Evolutionary conservation across 2,113 vertebrate species (phyloP).

Genomic region (Notarius quadriscutis): DNA sequence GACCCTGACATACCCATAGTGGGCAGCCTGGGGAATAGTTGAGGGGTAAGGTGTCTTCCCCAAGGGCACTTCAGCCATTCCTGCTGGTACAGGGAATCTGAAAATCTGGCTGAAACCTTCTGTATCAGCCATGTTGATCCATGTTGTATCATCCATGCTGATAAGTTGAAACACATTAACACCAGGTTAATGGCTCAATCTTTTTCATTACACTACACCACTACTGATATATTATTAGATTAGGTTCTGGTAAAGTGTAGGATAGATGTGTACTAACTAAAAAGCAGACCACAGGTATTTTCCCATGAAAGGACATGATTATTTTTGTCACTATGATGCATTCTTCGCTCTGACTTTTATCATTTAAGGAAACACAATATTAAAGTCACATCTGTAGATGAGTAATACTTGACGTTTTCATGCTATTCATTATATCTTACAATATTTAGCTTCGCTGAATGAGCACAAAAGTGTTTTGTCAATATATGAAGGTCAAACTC

Average conservation of each 20-base stretch:
- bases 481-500: not conserved
- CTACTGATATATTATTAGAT: not conserved
- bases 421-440: not conserved
- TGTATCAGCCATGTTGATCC: not conserved
- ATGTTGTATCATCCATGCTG: not conserved
- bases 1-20: no score
- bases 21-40: no score
- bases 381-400: not conserved
- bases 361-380: not conserved
- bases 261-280: not conserved
- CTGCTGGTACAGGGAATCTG: no score
- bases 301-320: not conserved
- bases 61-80: no score
- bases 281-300: not conserved
- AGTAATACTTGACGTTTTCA: not conserved
- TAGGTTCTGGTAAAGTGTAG: not conserved
- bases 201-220: not conserved
- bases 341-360: not conserved
- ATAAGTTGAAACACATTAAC: not conserved
- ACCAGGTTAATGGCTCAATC: not conserved
- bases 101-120: not conserved
- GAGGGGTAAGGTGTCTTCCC: no score
- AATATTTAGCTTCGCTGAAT: not conserved
- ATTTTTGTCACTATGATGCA: not conserved
- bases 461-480: not conserved